Base-by-base conservation (phyloP, 2,113 vertebrate species). In the Bubo scandiacus region DNA sequence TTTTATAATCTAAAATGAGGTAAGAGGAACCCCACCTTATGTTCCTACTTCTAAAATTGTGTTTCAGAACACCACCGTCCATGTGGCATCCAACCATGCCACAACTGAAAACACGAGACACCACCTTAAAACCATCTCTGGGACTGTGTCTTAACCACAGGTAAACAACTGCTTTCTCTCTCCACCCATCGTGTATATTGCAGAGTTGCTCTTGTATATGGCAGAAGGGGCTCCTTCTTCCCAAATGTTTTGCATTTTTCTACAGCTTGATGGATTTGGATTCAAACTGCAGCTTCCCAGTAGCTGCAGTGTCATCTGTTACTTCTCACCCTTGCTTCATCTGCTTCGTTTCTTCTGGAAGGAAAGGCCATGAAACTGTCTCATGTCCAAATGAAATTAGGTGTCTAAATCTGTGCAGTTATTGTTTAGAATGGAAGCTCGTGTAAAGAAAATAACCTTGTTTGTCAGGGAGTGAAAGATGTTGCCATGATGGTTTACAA, bases 191-290 rank as follows among this genome's bases (percentile, higher is more conserved):
- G 10, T 4, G 1, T 22, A 10, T 23, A 27, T 43, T n/a, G 6
- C 14, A 40, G 19, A 55, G 71, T 18, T 40, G 5, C 13, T 26
- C 3, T 11, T 6, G 2, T 14, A 9, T 30, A 20, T 43, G 22
- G 25, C 17, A 61, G 11, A 61, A 11, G 4, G 11, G 10, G 4
- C 6, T 68, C 3, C 20, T 52, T 52, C 49, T 55, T 62, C 21
- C 10, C 22, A 32, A 5, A 2, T 63, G 13, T 63, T 45, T 11
- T 51, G 5, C 10, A 8, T 6, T n/a, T 8, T 6, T 51, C 27
- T 45, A 3, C 11, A 12, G 6, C 3, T 58, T 42, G 14, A 8
- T 11, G 12, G 7, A 27, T 40, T 1, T 0, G 7, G 20, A 58
- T 81, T 81, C 17, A 45, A 43, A 38, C 17, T 34, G 26, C 18